These are phyloP conservation scores for Thamnophis sirtalis DNA, from an alignment of 2,113 vertebrate genomes.

Conservation along the genomic window DNA sequence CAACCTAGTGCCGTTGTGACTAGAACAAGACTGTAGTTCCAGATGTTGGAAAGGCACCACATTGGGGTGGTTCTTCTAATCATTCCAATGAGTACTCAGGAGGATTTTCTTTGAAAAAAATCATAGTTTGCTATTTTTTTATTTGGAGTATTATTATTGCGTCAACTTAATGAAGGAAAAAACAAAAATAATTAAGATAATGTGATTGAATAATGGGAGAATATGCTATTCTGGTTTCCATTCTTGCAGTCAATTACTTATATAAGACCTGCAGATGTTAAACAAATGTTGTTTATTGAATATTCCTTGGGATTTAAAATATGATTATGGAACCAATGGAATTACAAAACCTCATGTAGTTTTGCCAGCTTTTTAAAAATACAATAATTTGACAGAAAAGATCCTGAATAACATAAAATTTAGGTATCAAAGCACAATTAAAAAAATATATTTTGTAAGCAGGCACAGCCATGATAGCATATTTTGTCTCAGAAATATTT, in stretches of 20 bases:
- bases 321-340: not conserved
- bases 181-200: not conserved
- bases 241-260: not conserved
- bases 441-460: not conserved
- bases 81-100: too few relatives aligned
- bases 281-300: constrained; percentile 20
- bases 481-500: not conserved
- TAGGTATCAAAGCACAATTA: not conserved
- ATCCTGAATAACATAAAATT: not conserved
- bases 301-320: constrained; percentile 13
- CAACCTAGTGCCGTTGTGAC: too few relatives aligned
- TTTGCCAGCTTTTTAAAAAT: constrained; percentile 1
- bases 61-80: too few relatives aligned
- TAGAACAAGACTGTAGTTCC: too few relatives aligned
- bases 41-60: too few relatives aligned
- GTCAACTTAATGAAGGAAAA: not conserved
- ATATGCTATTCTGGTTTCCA: not conserved
- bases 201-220: not conserved
- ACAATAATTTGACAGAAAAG: not conserved
- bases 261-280: not conserved
- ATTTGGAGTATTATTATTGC: not conserved
- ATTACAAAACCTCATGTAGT: not conserved
- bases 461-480: too few relatives aligned
- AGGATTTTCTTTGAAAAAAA: too few relatives aligned
- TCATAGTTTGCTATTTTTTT: not conserved